These are phyloP conservation scores for Rhopalosiphum padi DNA, from an alignment of 1,140 invertebrate genomes.

Conservation along the genomic window DNA sequence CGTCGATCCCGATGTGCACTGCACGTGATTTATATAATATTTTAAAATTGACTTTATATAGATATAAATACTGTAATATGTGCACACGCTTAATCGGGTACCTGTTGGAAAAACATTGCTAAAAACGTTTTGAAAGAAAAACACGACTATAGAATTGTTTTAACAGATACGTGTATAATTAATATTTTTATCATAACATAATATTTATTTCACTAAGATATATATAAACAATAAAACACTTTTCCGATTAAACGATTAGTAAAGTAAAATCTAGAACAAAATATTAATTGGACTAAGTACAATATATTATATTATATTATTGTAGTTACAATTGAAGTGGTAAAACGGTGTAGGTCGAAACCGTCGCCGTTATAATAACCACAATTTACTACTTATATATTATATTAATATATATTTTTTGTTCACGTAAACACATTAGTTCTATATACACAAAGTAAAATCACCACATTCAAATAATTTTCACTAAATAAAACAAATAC, in stretches of 20 bases:
- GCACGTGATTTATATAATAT: background rate
- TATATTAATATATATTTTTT: background rate
- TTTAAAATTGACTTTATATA: background rate
- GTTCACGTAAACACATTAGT: background rate
- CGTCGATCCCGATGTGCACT: background rate
- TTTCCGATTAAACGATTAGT: background rate
- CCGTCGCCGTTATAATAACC: background rate
- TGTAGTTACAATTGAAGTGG: background rate
- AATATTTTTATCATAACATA: slow-evolving; percentile 7
- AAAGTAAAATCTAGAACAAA: background rate
- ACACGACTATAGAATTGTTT: background rate
- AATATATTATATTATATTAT: slow-evolving; percentile 3
- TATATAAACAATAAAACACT: background rate
- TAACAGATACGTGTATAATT: background rate
- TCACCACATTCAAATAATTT: background rate
- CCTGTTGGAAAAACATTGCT: background rate
- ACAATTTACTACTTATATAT: slow-evolving; percentile 24
- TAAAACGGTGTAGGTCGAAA: background rate
- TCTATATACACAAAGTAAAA: slow-evolving; percentile 9
- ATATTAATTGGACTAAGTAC: background rate
- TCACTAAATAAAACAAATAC: slow-evolving; percentile 29
- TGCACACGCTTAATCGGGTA: background rate
- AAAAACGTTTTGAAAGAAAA: background rate
- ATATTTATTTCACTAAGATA: background rate
- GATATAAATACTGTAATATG: no score